A percentile compares a stretch with the other conserved stretches of the same genome.
These are phyloP conservation scores for Drosophila subquinaria DNA, from an alignment of 2,888 invertebrate species.

Conservation along the genomic window DNA sequence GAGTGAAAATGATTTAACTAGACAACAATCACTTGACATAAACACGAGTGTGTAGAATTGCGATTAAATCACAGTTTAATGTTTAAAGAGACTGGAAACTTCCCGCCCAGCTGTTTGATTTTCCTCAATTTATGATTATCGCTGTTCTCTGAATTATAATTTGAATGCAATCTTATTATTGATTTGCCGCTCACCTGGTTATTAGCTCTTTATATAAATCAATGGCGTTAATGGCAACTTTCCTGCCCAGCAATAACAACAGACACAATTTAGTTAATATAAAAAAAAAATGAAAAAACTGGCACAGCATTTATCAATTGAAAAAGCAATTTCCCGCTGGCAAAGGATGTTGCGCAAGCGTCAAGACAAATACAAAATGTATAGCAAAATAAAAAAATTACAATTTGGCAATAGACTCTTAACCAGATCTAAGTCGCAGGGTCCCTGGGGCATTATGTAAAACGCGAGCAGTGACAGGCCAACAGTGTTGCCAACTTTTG, in stretches of 20 bases:
- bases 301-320: constrained; percentile 56
- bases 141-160: constrained; percentile 36
- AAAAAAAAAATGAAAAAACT: constrained; percentile 32
- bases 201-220: constrained; percentile 74
- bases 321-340: constrained; percentile 69
- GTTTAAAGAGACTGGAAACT: not conserved
- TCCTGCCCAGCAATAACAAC: constrained; percentile 44
- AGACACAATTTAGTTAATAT: constrained; percentile 43
- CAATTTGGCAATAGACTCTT: constrained; percentile 18
- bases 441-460: constrained; percentile 43
- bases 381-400: constrained; percentile 13
- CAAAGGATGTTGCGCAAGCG: constrained; percentile 72
- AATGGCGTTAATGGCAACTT: constrained; percentile 70
- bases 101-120: not conserved
- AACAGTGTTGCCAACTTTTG: constrained; percentile 11
- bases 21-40: not conserved
- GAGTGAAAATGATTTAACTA: not conserved
- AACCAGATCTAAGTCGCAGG: not conserved
- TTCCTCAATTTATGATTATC: constrained; percentile 38
- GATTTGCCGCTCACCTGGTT: constrained; percentile 44
- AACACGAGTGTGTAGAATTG: not conserved
- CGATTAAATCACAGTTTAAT: constrained; percentile 5
- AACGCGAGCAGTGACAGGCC: constrained; percentile 30
- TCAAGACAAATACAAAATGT: constrained; percentile 30
- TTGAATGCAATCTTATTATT: constrained; percentile 39